Evolutionary conservation across 2,113 vertebrate genomes (phyloP).

Genomic region (Amphiprion ocellaris): DNA sequence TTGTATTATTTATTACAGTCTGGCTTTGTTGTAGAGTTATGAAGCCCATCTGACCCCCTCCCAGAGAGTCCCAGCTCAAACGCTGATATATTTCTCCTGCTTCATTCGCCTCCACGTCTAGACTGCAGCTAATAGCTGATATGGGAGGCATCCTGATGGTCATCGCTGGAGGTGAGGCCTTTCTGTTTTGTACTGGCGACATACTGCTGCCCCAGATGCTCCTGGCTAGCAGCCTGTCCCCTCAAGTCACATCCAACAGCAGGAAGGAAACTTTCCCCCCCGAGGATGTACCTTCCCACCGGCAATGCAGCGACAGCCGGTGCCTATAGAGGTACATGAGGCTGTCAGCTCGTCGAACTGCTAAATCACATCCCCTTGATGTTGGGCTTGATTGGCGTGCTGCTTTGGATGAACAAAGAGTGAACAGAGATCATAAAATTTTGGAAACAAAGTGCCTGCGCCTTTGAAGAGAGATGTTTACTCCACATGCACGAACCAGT

Average conservation of each 20-base stretch:
- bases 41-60: too few relatives aligned
- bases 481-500: constrained; percentile 10
- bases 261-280: constrained; percentile 10
- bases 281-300: background rate
- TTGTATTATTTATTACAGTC: too few relatives aligned
- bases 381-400: constrained; percentile 20
- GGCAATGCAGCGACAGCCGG: constrained; percentile 6
- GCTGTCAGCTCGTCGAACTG: constrained; percentile 20
- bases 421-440: constrained; percentile 18
- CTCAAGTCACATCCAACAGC: constrained; percentile 22
- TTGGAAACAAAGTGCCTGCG: background rate
- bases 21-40: too few relatives aligned
- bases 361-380: constrained; percentile 37
- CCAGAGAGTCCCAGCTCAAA: background rate
- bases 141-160: background rate
- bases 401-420: constrained; percentile 24
- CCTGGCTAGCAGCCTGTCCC: constrained; percentile 16
- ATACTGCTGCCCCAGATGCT: constrained; percentile 21
- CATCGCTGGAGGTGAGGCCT: constrained; percentile 4
- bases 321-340: constrained; percentile 1
- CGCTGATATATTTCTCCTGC: background rate
- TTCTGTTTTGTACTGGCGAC: background rate
- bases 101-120: background rate
- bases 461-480: constrained; percentile 42
- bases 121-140: background rate